Conservation (phyloP, 2,113 vertebrate species). For the Donacobius atricapilla region DNA sequence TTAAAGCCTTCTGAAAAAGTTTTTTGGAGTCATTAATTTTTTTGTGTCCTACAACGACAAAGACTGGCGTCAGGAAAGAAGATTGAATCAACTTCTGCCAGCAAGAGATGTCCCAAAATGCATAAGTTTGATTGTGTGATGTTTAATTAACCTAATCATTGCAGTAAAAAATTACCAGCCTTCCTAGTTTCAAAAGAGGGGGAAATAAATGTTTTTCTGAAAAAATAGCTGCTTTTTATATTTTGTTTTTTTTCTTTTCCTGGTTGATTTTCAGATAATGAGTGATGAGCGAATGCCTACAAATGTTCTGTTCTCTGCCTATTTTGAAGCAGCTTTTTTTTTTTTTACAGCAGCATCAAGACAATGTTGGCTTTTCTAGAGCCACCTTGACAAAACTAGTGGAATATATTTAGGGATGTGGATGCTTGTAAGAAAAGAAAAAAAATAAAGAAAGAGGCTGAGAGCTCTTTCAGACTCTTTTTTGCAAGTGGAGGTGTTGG, state of each 20-base stretch:
- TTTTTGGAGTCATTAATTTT: no score
- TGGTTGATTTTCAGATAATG: conserved; percentile 1
- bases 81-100: neutral
- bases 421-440: neutral
- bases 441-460: neutral
- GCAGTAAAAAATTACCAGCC: neutral
- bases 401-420: neutral
- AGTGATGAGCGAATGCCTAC: neutral
- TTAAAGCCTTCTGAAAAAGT: no score
- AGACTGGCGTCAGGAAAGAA: neutral
- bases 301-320: neutral
- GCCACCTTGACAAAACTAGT: neutral
- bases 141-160: neutral
- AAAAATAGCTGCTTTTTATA: neutral
- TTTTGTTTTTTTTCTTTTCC: neutral
- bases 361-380: neutral
- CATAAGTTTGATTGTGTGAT: neutral
- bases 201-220: neutral
- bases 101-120: neutral
- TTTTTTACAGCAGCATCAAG: neutral
- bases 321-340: neutral
- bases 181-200: neutral
- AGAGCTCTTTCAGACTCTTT: neutral
- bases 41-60: no score
- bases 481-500: neutral